Evolutionary conservation across 2,888 invertebrate genomes (phyloP).

Genomic region (Psococerastis gibbosa): DNA sequence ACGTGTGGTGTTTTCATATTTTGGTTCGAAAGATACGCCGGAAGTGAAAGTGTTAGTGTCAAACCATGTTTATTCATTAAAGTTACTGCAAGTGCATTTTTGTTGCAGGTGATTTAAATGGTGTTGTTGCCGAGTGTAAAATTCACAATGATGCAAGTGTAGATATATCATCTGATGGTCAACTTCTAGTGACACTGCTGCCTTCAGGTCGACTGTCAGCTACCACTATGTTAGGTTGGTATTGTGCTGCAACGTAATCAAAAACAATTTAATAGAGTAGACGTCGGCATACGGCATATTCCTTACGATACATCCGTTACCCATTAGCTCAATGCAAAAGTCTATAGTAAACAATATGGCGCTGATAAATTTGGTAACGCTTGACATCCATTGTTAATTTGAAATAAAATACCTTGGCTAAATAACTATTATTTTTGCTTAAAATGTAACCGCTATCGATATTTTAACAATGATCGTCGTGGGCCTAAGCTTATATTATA

Average conservation of each 20-base stretch:
- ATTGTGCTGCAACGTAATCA: no score
- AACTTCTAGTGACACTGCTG: slow-evolving; percentile 52
- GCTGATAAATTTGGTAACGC: no score
- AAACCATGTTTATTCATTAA: not conserved
- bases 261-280: not conserved
- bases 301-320: not conserved
- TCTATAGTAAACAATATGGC: no score
- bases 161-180: slow-evolving; percentile 62
- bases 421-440: slow-evolving; percentile 2
- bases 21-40: no score
- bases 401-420: not conserved
- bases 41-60: not conserved
- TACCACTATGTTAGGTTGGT: slow-evolving; percentile 50
- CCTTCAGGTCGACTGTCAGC: slow-evolving; percentile 49
- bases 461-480: no score
- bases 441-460: no score
- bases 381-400: no score
- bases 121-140: slow-evolving; percentile 61
- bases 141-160: slow-evolving; percentile 78
- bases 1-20: no score
- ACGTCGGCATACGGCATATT: not conserved
- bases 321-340: no score
- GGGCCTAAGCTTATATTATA: slow-evolving; percentile 8
- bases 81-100: slow-evolving; percentile 5
- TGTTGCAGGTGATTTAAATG: slow-evolving; percentile 43